Base-by-base conservation (phyloP, 64 coral and sea anemone species). In the Montipora efflorescens region DNA sequence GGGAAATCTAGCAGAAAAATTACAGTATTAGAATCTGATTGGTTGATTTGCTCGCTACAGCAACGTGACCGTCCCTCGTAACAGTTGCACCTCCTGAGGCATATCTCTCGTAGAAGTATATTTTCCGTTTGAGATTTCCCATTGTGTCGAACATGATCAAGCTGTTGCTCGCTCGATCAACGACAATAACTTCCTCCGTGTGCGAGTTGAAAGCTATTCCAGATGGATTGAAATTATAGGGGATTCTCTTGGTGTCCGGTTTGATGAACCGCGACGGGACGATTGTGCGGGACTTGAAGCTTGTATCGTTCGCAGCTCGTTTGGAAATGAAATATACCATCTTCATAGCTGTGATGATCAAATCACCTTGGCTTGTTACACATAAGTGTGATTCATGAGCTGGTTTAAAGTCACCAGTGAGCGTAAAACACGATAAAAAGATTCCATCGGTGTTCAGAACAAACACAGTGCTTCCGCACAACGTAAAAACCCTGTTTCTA, bases 31-130 rank as follows among this genome's bases (percentile, higher is more conserved):
- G 75, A 79, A 95, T 90, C 73, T 90, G 90, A 51, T 95, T 90
- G 10, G 88, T 90, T 69, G 87, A 82, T 79, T 83, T 80, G 74
- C 86, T 92, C 5, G 90, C 94, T 61, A 95, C 90, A 6, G 90
- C 94, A 83, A 92, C 85, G 69, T 95, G 94, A 25, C 94, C 94
- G 58, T 95, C 90, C 50, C 77, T 95, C 23, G 90, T 95, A 5
- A 92, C 75, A 15, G 70, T 71, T 7, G 79, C 84, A 14, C 90
- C 94, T 8, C 94, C 94, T 4, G 74, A 82, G 1, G 78, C 70
- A 80, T 95, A 95, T 50, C 62, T 92, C 43, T 95, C 89, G 15
- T 90, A 82, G 76, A 95, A 95, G 23, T 88, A 84, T 5, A 95
- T 77, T 61, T 92, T 87, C 19, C 94, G 86, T 57, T 92, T 51